Conservation (phyloP, 2,888 invertebrate genomes). For the Ganaspis brasiliensis region DNA sequence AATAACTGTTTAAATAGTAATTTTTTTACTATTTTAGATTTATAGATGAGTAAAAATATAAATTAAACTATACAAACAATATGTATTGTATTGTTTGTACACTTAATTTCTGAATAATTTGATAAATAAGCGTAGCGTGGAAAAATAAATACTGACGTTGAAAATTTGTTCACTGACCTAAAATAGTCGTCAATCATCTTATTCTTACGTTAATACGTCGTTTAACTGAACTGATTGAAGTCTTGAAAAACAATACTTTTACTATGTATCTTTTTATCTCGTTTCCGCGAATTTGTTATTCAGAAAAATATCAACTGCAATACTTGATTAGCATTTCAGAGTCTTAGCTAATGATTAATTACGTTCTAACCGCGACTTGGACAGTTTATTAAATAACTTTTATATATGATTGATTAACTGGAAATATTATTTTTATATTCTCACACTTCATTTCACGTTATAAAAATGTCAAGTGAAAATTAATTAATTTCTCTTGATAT, state of each 20-base stretch:
- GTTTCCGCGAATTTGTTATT: neutral
- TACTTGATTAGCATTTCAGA: neutral
- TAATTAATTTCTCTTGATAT: too few relatives aligned
- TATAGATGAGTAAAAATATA: too few relatives aligned
- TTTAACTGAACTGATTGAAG: slow-evolving; percentile 10
- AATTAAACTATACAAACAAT: too few relatives aligned
- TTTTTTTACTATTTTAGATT: too few relatives aligned
- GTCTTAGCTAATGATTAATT: slow-evolving; percentile 11
- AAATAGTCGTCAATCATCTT: slow-evolving; percentile 31
- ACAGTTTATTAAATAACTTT: neutral
- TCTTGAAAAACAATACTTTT: neutral
- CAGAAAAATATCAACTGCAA: neutral
- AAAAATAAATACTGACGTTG: slow-evolving; percentile 17
- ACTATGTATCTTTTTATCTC: neutral
- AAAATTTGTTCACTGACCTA: slow-evolving; percentile 39
- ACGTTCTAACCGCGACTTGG: neutral
- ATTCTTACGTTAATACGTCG: slow-evolving; percentile 2
- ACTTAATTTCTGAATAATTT: neutral
- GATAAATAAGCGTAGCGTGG: neutral
- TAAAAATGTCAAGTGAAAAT: neutral
- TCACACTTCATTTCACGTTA: neutral
- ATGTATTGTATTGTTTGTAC: too few relatives aligned
- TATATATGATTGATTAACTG: slow-evolving; percentile 24
- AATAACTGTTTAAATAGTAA: too few relatives aligned
- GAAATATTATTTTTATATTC: neutral